Evolutionary conservation across 2,888 invertebrate genomes (phyloP).

Genomic region (Crocallis elinguaria): DNA sequence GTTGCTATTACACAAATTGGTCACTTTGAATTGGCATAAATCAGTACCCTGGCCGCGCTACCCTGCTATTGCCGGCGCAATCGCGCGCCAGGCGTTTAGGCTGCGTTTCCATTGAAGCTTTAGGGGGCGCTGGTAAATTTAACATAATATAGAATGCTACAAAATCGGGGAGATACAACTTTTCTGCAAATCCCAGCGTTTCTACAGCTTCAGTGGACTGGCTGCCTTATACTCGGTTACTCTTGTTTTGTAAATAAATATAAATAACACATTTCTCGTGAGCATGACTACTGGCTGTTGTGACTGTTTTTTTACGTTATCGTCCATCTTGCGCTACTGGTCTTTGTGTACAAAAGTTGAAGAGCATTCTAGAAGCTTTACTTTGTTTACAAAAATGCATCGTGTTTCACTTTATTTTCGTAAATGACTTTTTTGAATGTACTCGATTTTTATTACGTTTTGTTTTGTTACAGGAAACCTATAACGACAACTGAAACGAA

Average conservation of each 20-base stretch:
- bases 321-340: constrained; percentile 18
- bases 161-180: no score
- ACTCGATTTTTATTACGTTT: not conserved
- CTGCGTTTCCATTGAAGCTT: no score
- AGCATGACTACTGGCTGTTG: constrained; percentile 22
- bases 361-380: constrained; percentile 10
- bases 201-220: no score
- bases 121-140: no score
- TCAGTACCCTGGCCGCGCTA: constrained; percentile 50
- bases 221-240: constrained; percentile 48
- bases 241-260: constrained; percentile 52
- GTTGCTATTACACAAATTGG: constrained; percentile 70
- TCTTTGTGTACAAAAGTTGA: constrained; percentile 14
- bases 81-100: constrained; percentile 48
- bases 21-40: constrained; percentile 69
- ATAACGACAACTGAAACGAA: constrained; percentile 58
- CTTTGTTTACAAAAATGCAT: not conserved
- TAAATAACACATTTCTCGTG: constrained; percentile 34
- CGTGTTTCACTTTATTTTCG: not conserved
- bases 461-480: constrained; percentile 70
- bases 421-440: not conserved
- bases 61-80: constrained; percentile 33
- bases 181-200: no score
- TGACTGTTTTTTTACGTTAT: constrained; percentile 26
- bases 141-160: no score